A percentile compares a stretch with the other conserved stretches of the same genome.
Conservation (phyloP, 2,888 invertebrate genomes). For the Frankliniella fusca region DNA sequence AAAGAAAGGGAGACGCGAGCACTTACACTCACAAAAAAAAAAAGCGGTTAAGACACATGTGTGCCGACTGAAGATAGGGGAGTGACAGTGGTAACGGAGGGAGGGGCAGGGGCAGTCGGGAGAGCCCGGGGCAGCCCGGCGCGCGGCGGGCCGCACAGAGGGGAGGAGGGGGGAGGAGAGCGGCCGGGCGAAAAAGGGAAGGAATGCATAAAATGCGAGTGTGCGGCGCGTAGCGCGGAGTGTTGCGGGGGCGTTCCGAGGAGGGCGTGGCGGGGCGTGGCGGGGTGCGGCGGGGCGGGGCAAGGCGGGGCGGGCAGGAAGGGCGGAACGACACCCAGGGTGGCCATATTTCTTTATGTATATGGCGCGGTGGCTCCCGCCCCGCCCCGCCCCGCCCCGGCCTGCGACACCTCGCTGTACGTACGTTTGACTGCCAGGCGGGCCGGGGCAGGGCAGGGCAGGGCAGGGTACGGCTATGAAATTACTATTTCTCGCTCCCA, state of each 20-base stretch:
- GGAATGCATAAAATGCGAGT: constrained; percentile 12
- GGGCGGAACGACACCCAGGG: constrained; percentile 3
- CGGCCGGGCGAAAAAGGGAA: neutral
- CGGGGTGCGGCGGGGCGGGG: too few relatives aligned
- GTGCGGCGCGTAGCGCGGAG: neutral
- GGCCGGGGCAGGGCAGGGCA: too few relatives aligned
- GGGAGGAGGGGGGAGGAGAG: neutral
- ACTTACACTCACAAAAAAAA: neutral
- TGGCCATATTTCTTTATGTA: constrained; percentile 25
- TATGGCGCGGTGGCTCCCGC: neutral
- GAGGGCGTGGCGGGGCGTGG: too few relatives aligned
- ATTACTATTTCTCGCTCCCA: neutral
- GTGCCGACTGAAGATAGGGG: too few relatives aligned
- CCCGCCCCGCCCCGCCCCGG: neutral
- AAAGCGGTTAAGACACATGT: too few relatives aligned
- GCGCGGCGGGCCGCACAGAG: neutral
- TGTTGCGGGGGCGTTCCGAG: neutral
- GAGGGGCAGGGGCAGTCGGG: too few relatives aligned
- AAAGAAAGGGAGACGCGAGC: too few relatives aligned
- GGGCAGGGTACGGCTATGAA: too few relatives aligned
- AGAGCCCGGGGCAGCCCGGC: neutral
- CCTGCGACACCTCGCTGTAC: neutral
- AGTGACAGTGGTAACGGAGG: too few relatives aligned
- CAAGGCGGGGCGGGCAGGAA: too few relatives aligned
- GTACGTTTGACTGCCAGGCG: neutral